phyloP scores from a whole-genome alignment of 2,797 vertebrate species.

The Esox lucius region DNA sequence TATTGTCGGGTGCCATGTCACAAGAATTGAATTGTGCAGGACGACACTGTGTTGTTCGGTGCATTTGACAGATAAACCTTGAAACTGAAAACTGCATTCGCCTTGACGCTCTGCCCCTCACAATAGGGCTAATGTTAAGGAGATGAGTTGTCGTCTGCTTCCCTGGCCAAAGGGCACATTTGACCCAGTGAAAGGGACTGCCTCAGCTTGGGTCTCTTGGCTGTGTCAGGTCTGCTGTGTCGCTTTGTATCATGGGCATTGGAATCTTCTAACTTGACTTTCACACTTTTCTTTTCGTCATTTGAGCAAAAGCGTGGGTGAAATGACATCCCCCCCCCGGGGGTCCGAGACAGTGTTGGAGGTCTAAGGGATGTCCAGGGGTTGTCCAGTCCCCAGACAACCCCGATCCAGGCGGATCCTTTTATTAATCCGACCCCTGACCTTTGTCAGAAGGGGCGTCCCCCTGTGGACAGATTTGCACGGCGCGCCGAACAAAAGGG shows the following conservation, averaged over 20 bases:
- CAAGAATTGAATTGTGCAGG: too few species aligned
- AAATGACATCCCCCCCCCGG: not conserved
- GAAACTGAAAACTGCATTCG: too few species aligned
- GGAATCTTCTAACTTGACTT: not conserved
- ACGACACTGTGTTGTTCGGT: too few species aligned
- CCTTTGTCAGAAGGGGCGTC: not conserved
- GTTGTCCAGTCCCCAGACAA: not conserved
- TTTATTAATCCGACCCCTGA: slow-evolving; percentile 1
- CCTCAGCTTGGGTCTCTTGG: not conserved
- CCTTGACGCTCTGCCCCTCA: not conserved
- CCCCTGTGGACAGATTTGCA: slow-evolving; percentile 8
- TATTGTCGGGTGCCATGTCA: too few species aligned
- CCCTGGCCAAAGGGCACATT: not conserved
- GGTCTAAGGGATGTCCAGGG: not conserved
- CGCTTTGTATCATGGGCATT: not conserved
- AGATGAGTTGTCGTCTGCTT: not conserved
- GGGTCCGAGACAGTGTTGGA: not conserved
- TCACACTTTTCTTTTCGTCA: not conserved
- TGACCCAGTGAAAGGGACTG: not conserved
- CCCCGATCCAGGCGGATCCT: not conserved
- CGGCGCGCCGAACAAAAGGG: slow-evolving; percentile 10
- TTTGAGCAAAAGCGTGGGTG: not conserved
- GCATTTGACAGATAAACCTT: too few species aligned
- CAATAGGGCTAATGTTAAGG: slow-evolving; percentile 3
- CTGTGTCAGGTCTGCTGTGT: not conserved